These are phyloP conservation scores for Pegoplata infirma DNA, from an alignment of 2,888 invertebrate genomes.

Conservation along the genomic window DNA sequence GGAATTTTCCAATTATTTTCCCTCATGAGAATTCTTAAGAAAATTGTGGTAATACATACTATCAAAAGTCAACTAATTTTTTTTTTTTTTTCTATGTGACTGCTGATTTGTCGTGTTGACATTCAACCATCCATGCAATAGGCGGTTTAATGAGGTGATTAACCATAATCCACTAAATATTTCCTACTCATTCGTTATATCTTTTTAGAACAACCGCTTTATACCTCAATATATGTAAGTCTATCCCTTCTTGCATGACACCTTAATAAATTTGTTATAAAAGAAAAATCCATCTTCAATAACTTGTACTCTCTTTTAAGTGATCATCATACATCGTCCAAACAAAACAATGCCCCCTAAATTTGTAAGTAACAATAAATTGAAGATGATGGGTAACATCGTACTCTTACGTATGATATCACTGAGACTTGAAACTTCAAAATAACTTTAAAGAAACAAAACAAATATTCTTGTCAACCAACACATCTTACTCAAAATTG, in stretches of 20 bases:
- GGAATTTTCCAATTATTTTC: no score
- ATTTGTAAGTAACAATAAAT: slow-evolving; percentile 30
- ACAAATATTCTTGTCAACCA: slow-evolving; percentile 66
- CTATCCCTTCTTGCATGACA: slow-evolving; percentile 7
- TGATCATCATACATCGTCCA: background rate
- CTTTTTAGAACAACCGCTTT: no score
- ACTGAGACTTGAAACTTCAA: background rate
- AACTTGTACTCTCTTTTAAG: background rate
- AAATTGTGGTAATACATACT: no score
- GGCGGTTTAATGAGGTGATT: no score
- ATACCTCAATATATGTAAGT: no score
- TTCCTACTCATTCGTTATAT: no score
- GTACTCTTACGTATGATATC: background rate
- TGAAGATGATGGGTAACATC: background rate
- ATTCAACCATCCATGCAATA: no score
- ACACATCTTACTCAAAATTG: slow-evolving; percentile 75
- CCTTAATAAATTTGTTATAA: slow-evolving; percentile 24
- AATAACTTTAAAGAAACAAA: slow-evolving; percentile 25
- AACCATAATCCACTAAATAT: no score
- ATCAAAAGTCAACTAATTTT: no score
- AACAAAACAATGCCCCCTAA: background rate
- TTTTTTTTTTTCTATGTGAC: no score
- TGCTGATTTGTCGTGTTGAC: no score
- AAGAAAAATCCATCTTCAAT: background rate
- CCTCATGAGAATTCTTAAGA: no score